A percentile compares a stretch with the other conserved stretches of the same genome.
phyloP scores from a whole-genome alignment of 1,140 invertebrate genomes.

The Hycleus phaleratus region DNA sequence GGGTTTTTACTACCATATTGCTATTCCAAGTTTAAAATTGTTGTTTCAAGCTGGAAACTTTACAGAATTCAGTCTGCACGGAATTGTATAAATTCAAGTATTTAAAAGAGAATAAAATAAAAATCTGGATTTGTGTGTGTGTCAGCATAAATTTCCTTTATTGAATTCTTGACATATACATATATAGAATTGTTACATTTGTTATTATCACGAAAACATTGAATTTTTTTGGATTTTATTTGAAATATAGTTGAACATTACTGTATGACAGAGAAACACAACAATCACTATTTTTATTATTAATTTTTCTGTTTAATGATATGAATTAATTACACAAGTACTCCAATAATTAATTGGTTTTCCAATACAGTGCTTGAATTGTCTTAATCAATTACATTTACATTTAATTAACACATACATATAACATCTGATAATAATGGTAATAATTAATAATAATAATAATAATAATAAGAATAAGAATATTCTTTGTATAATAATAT shows the following conservation, averaged over 20 bases:
- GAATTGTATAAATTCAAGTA: background rate
- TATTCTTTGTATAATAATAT: background rate
- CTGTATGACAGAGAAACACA: constrained; percentile 27
- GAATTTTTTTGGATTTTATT: constrained; percentile 27
- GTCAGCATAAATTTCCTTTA: constrained; percentile 34
- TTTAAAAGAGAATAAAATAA: background rate
- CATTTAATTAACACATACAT: background rate
- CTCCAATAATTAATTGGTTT: background rate
- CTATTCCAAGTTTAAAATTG: too few species aligned
- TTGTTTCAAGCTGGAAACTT: background rate
- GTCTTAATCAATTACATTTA: background rate
- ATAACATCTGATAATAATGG: constrained; percentile 12
- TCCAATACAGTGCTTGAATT: constrained; percentile 7
- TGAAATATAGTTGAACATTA: constrained; percentile 37
- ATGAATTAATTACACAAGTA: constrained; percentile 17
- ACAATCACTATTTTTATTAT: constrained; percentile 28
- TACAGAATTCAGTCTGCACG: background rate
- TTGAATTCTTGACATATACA: constrained; percentile 33
- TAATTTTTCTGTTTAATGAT: constrained; percentile 19
- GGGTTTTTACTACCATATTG: too few species aligned
- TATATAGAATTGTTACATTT: constrained; percentile 32
- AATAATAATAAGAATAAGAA: background rate
- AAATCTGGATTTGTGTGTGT: constrained; percentile 5
- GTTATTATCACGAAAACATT: constrained; percentile 29
- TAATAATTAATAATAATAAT: constrained; percentile 10